Conservation (phyloP, 2,113 vertebrate species). For the Corythornis cristatus region DNA sequence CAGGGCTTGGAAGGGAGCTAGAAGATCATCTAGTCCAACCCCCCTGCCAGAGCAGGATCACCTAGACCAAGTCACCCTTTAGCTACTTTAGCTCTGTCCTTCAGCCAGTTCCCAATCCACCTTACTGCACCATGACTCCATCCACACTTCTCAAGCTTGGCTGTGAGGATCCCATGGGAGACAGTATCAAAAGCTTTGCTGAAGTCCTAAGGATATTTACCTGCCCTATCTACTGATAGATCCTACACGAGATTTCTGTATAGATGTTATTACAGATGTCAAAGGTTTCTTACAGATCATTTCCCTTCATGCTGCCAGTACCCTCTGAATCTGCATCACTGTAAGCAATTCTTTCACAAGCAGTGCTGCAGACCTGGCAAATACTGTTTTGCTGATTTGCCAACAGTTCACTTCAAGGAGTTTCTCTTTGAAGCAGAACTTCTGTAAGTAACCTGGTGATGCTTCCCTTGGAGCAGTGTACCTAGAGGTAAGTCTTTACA, state of each 20-base stretch:
- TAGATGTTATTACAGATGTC: background rate
- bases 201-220: background rate
- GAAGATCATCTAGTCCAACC: too few species aligned
- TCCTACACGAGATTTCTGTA: background rate
- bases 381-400: constrained; percentile 1
- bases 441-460: background rate
- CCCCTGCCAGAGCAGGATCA: too few species aligned
- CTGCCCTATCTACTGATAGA: background rate
- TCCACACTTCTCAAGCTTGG: too few species aligned
- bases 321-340: background rate
- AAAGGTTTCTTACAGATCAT: background rate
- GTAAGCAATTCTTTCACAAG: background rate
- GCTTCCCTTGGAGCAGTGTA: background rate
- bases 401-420: background rate
- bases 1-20: too few species aligned
- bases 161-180: too few species aligned
- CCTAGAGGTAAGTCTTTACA: background rate
- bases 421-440: constrained; percentile 19
- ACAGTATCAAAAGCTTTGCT: too few species aligned
- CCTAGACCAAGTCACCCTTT: too few species aligned
- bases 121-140: too few species aligned
- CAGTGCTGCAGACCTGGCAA: background rate
- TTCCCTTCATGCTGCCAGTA: background rate
- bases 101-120: too few species aligned
- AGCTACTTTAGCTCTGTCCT: too few species aligned